Conservation (phyloP, 2,888 invertebrate species). For the Sthenelais limicola region DNA sequence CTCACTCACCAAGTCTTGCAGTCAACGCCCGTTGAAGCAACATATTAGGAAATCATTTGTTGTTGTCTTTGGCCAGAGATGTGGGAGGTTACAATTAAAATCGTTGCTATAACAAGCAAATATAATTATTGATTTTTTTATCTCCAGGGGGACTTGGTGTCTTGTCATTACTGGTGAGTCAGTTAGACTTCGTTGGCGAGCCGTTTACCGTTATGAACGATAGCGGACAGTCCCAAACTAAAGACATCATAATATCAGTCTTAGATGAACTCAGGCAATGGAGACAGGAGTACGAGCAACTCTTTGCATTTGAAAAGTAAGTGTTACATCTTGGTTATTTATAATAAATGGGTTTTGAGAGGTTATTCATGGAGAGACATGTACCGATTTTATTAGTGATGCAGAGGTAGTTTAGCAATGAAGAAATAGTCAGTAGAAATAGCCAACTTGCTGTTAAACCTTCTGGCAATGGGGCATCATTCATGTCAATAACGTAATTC, state of each 20-base stretch:
- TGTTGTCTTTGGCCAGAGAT: too few species aligned
- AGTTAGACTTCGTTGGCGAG: background rate
- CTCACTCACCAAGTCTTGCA: too few species aligned
- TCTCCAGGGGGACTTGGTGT: slow-evolving; percentile 55
- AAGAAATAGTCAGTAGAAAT: too few species aligned
- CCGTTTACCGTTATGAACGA: slow-evolving; percentile 1
- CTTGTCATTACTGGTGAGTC: slow-evolving; percentile 38
- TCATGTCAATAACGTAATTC: too few species aligned
- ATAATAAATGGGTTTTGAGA: background rate
- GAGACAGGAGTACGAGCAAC: slow-evolving; percentile 50
- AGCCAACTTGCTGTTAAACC: too few species aligned
- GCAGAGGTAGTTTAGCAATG: too few species aligned
- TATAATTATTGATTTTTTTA: background rate
- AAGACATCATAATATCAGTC: slow-evolving; percentile 42
- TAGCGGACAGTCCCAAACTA: background rate
- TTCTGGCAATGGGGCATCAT: too few species aligned
- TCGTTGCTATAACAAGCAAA: background rate
- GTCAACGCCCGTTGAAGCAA: too few species aligned
- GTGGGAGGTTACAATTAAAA: background rate
- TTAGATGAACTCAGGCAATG: slow-evolving; percentile 57
- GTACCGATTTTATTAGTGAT: too few species aligned
- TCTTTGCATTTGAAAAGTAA: slow-evolving; percentile 44
- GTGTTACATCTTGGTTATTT: background rate
- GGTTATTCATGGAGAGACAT: background rate
- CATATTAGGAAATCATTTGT: too few species aligned